Evolutionary conservation across 2,888 invertebrate genomes (phyloP).

Genomic region (Augiades crinisus): DNA sequence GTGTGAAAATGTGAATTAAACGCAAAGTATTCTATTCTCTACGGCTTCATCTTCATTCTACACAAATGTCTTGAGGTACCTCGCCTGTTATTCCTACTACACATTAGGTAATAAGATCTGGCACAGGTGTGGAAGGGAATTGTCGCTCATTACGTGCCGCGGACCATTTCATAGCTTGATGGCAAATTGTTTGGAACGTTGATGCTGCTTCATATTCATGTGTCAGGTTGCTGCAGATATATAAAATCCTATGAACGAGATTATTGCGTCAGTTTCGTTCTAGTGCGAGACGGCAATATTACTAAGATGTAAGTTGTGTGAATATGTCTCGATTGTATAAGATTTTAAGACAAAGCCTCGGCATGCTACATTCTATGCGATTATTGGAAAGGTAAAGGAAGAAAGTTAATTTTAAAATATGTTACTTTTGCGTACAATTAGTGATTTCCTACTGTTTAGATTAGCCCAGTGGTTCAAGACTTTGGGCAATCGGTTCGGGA

Average conservation of each 20-base stretch:
- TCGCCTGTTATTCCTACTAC: conserved; percentile 12
- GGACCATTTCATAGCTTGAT: conserved; percentile 67
- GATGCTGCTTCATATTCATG: conserved; percentile 61
- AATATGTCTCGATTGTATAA: conserved; percentile 15
- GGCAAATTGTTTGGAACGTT: conserved; percentile 61
- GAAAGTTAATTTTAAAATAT: too few species aligned
- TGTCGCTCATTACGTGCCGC: conserved; percentile 30
- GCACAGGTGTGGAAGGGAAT: conserved; percentile 15
- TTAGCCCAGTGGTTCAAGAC: too few species aligned
- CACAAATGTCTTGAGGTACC: too few species aligned
- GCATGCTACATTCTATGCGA: too few species aligned
- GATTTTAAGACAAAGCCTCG: neutral
- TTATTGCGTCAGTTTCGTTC: conserved; percentile 18
- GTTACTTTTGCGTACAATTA: too few species aligned
- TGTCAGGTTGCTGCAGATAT: conserved; percentile 41
- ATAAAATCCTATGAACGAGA: conserved; percentile 17
- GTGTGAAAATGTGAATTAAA: too few species aligned
- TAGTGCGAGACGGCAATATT: conserved; percentile 16
- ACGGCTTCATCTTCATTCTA: too few species aligned
- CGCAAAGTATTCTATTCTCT: too few species aligned
- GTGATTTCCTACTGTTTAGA: too few species aligned
- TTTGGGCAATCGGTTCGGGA: too few species aligned
- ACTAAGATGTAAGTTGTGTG: conserved; percentile 11
- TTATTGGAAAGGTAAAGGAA: neutral
- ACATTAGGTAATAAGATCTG: conserved; percentile 6